Evolutionary conservation across 2,113 vertebrate genomes (phyloP).

Genomic region (Microtus ochrogaster): DNA sequence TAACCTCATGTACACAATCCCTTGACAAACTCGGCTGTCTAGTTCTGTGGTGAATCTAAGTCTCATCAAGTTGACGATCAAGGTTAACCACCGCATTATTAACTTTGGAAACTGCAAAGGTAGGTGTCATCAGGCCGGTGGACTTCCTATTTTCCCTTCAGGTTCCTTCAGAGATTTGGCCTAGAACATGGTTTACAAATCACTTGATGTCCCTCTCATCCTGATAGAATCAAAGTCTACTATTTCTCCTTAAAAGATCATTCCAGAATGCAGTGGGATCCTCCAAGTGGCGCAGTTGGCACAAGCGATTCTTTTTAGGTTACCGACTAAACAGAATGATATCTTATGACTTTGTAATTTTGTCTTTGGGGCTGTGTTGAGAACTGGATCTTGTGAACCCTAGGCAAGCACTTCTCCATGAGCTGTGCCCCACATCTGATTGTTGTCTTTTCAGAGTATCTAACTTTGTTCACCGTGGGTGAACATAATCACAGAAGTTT

Average conservation of each 20-base stretch:
- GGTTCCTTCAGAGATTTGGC: neutral
- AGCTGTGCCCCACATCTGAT: accelerated
- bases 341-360: neutral
- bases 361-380: neutral
- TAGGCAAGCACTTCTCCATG: neutral
- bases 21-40: neutral
- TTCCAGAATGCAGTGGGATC: neutral
- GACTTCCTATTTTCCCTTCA: neutral
- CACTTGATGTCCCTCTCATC: neutral
- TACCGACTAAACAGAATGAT: neutral
- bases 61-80: neutral
- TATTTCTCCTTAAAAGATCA: neutral
- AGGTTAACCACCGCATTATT: neutral
- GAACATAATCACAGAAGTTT: neutral
- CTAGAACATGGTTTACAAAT: neutral
- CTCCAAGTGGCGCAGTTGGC: neutral
- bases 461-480: neutral
- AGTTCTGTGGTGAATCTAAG: neutral
- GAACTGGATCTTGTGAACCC: neutral
- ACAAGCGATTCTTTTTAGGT: neutral
- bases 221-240: neutral
- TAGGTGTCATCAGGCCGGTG: neutral
- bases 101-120: neutral
- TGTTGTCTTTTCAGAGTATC: neutral
- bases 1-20: neutral